Evolutionary conservation across 2,888 invertebrate species (phyloP), one percentile per base, ranked within the genome.

Genomic region (Encarsia formosa): DNA sequence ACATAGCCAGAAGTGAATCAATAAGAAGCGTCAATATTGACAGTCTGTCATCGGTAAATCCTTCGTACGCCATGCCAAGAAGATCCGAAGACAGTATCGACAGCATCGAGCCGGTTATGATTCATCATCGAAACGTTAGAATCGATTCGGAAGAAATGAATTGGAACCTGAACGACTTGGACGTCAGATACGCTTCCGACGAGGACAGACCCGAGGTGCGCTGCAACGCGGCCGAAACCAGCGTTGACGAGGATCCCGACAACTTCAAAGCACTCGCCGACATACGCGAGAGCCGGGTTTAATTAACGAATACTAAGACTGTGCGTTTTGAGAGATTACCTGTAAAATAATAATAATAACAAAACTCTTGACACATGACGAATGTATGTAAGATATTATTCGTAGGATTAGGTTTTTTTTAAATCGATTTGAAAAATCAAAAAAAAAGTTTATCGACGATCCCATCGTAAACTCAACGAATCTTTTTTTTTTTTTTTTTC

Each of bases 221-320:
- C 13, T 15, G 24, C 3, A 5, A 15, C 40, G 40, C 19, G 22
- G 2, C 23, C 22, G 47, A 50, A 15, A 16, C 20, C 45, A 24
- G 20, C 16, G 22, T 9, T 9, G 62, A 62, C 1, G 62, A 63
- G 5, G 65, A 63, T 6, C 45, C 55, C 13, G 60, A 61, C 11
- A 67, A 71, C 59, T 71, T 71, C 39, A 63, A 67, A 23, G 65
- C 69, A 9, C 59, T 71, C 5, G 66, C 71, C 3, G 71, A 71
- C 42, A 71, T 71, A 50, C 68, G 71, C 2, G 71, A 71, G 32
- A 71, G 71, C 55, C 61, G 71, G 54, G 71, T 71, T 23, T 71
- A 41, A 52, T 31, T 26, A 29, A 29, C 8, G 46, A 50, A 42
- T 49, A 31, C 23, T 19, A 49, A 56, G 50, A 52, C 53, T 53